These are phyloP conservation scores for Drosophila melanocephala DNA, from an alignment of 2,888 invertebrate genomes.

Conservation along the genomic window DNA sequence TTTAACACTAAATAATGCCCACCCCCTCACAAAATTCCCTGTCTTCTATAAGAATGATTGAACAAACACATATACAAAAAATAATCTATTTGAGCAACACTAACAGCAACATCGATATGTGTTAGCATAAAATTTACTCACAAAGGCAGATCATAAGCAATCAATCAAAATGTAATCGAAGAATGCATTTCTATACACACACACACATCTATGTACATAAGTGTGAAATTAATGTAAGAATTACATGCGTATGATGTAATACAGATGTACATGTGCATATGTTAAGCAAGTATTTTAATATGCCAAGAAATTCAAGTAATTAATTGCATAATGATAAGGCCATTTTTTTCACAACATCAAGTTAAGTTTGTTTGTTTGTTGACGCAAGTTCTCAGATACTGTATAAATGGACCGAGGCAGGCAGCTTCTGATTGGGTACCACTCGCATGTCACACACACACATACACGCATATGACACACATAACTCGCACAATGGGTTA, in stretches of 20 bases:
- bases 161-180: not conserved
- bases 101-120: not conserved
- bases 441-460: not conserved
- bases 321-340: conserved; percentile 16
- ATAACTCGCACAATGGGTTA: not conserved
- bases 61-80: not conserved
- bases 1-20: not conserved
- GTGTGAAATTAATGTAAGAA: not conserved
- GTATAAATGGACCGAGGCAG: not conserved
- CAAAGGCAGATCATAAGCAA: not conserved
- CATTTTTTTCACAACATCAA: not conserved
- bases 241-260: not conserved
- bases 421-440: not conserved
- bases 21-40: not conserved
- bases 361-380: not conserved
- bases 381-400: not conserved
- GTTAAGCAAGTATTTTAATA: not conserved
- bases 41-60: not conserved
- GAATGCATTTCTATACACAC: not conserved
- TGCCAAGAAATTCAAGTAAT: conserved; percentile 10
- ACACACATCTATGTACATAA: not conserved
- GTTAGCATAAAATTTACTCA: not conserved
- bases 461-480: not conserved
- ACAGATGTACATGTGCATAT: not conserved
- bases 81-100: not conserved